phyloP scores from a whole-genome alignment of 1,140 invertebrate genomes.

The Drosophila nigromelanica region DNA sequence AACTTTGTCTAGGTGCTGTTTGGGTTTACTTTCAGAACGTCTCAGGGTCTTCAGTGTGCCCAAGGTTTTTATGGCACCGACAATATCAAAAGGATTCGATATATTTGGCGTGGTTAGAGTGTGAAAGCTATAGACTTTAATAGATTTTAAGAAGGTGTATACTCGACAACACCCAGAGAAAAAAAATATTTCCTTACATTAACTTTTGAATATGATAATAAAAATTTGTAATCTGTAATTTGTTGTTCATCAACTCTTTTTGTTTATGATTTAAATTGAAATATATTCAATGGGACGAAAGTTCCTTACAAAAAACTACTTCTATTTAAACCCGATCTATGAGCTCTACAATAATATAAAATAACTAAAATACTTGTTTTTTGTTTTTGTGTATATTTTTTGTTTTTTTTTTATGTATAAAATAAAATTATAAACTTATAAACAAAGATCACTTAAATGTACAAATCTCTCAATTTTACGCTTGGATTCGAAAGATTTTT shows the following conservation, averaged over 20 bases:
- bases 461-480: conserved; percentile 82
- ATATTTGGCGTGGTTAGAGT: background rate
- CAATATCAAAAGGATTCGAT: conserved; percentile 4
- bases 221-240: too few relatives aligned
- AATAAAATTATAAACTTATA: conserved; percentile 84
- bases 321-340: background rate
- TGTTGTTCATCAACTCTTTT: too few relatives aligned
- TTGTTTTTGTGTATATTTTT: conserved; percentile 71
- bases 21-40: conserved; percentile 31
- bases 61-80: too few relatives aligned
- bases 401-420: conserved; percentile 78
- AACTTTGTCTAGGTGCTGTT: conserved; percentile 19
- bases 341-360: background rate
- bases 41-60: background rate
- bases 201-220: too few relatives aligned
- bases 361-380: conserved; percentile 12
- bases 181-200: too few relatives aligned
- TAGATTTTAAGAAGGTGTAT: too few relatives aligned
- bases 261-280: too few relatives aligned
- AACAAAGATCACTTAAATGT: conserved; percentile 84
- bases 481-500: conserved; percentile 66
- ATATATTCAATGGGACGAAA: too few relatives aligned
- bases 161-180: too few relatives aligned
- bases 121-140: background rate
- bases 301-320: too few relatives aligned